These are phyloP conservation scores for Eretmochelys imbricata DNA, from an alignment of 2,113 vertebrate species.

Conservation along the genomic window DNA sequence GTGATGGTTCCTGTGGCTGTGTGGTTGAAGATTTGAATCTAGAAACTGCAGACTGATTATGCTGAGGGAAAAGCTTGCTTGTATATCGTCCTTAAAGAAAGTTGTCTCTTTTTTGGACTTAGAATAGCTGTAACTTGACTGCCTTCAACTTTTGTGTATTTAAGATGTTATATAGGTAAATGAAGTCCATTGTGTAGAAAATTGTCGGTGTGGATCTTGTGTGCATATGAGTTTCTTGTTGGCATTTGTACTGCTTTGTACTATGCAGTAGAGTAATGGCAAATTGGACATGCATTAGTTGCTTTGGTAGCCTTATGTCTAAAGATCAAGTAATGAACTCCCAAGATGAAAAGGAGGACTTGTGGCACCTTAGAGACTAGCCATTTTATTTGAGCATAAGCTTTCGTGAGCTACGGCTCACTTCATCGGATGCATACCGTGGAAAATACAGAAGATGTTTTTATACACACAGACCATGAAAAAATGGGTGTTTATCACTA, in stretches of 20 bases:
- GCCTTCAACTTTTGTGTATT: conserved; percentile 46
- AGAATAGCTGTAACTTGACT: conserved; percentile 59
- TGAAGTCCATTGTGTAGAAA: not conserved
- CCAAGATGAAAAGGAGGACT: not conserved
- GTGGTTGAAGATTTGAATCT: conserved; percentile 34
- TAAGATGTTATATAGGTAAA: conserved; percentile 17
- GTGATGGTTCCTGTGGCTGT: not conserved
- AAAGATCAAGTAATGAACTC: conserved; percentile 7
- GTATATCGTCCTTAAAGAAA: conserved; percentile 10
- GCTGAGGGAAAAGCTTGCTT: conserved; percentile 29
- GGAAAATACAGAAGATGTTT: no score
- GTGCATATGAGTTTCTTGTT: conserved; percentile 28
- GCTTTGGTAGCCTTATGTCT: conserved; percentile 40
- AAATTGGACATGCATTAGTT: not conserved
- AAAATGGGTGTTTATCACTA: no score
- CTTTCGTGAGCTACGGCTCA: no score
- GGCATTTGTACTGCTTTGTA: not conserved
- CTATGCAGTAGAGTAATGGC: not conserved
- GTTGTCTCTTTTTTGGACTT: conserved; percentile 44
- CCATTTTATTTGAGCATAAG: no score
- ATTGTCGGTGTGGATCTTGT: not conserved
- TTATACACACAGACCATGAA: no score
- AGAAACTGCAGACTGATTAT: not conserved
- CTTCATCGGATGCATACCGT: no score
- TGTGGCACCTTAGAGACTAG: no score